Base-by-base conservation (phyloP, 2,888 invertebrate genomes). In the Protula sp. region DNA sequence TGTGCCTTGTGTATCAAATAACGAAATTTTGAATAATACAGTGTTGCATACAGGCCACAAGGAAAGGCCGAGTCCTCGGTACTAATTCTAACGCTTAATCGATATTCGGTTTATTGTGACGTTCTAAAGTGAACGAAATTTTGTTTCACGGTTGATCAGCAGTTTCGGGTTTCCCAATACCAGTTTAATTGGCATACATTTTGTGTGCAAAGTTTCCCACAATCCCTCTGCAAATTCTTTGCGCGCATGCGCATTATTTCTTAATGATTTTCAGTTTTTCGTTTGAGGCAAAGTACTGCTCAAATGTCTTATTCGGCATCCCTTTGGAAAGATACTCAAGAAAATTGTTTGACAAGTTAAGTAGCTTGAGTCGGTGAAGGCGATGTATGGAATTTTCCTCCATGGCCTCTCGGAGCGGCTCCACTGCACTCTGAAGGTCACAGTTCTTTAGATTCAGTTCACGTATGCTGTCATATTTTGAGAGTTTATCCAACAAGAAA, bases 401-500 rank as follows among this genome's bases (percentile, higher is more conserved):
- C 19, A 38, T 14, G 19, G 38, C 38, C 38, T 38, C 38, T 14
- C 19, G 9, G 38, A 38, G 38, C 19, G 38, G 38, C 9, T 38
- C 9, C 38, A 38, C 9, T 9, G 38, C 38, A 14, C 9, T 19
- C 19, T 38, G 38, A 9, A 38, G 19, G 38, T 38, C 19, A 38
- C 38, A 38, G 38, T 38, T 9, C 38, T 38, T 19, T 19, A 38
- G 38, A 19, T 38, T 9, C 38, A 38, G 38, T 19, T 38, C 38
- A 14, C 38, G 38, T 38, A 38, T 9, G 9, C 9, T 38, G 38
- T 38, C 19, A 19, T 38, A 14, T 38, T 9, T 38, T 9, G 38
- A 9, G 9, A 38, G 38, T 38, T 9, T 14, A 38, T 38, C 38
- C 19, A 38, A 62, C 22, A 66, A 64, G 26, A 30, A 47, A 57